Evolutionary conservation across 1,140 invertebrate species (phyloP), one percentile per base, ranked within the genome.

Genomic region (Acromyrmex echinatior): DNA sequence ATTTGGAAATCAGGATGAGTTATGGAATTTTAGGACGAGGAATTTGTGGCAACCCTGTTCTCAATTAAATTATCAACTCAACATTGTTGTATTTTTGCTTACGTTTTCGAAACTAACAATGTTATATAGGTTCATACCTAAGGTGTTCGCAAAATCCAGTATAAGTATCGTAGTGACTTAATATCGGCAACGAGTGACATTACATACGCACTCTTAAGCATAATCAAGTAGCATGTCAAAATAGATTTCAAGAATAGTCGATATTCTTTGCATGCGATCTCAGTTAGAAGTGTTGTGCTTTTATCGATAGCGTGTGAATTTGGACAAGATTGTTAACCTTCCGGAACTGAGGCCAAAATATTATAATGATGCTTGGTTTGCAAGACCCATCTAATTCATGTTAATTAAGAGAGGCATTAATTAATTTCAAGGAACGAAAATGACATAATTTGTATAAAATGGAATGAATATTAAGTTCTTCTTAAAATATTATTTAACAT

Each of bases 91-190:
- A 6, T 51, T 6, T 88, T 49, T n/a, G 9, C 5, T 58, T 74
- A 73, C 53, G 35, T 81, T 82, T 71, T 78, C 58, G 84, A 78
- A 89, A 87, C 49, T 35, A 28, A 63, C 49, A 74, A 77, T 62
- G 39, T 70, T 18, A 68, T 31, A 68, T 31, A 68, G 53, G 79
- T 78, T 35, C 6, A 35, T 0, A 6, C 31, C 31, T 35, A 45
- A n/a, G 53, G 6, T 77, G 9, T 58, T 84, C 31, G 28, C 56
- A 51, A 74, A 25, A 14, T 68, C 39, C 28, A 25, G 35, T 81
- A 82, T 21, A 78, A 87, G 63, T 68, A 51, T 81, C 88, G 86
- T 88, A 90, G 88, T 91, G 88, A 70, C 82, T 90, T 73, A 73
- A 90, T 73, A 74, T 90, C 62, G 63, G 68, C 80, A 78, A 90